Conservation (phyloP, 2,113 vertebrate species). For the Microcebus tavaratra region DNA sequence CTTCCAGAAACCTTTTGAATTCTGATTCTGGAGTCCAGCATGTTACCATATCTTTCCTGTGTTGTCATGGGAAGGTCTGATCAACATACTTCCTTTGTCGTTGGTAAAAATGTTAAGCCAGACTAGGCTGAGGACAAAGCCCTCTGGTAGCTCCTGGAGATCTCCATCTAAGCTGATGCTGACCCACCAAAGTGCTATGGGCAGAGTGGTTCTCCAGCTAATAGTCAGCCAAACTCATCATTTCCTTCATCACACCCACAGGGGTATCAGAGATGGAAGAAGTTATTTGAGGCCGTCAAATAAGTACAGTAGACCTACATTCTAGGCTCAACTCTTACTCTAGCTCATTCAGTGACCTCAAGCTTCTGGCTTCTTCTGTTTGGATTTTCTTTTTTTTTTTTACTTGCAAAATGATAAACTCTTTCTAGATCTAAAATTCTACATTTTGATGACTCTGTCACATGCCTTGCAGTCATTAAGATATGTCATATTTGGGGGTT, state of each 20-base stretch:
- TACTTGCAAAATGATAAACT: slow-evolving; percentile 4
- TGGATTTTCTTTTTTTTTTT: background rate
- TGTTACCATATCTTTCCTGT: background rate
- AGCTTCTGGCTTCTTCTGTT: background rate
- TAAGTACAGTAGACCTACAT: background rate
- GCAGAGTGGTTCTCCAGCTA: background rate
- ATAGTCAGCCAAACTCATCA: background rate
- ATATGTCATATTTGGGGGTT: background rate
- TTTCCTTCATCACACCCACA: background rate
- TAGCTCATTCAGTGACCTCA: background rate
- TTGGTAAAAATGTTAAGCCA: background rate
- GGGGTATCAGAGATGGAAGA: background rate
- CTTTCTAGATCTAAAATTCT: background rate
- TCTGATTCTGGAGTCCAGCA: background rate
- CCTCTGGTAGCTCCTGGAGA: background rate
- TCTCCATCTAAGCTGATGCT: background rate
- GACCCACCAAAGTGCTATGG: background rate
- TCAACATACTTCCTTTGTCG: background rate
- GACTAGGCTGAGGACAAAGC: background rate
- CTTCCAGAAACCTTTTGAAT: background rate
- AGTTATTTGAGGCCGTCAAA: background rate
- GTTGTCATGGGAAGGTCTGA: background rate
- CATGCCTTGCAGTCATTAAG: background rate
- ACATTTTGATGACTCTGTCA: background rate
- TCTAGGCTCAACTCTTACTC: background rate